phyloP scores from a whole-genome alignment of 2,797 vertebrate genomes.

The Astyanax mexicanus region DNA sequence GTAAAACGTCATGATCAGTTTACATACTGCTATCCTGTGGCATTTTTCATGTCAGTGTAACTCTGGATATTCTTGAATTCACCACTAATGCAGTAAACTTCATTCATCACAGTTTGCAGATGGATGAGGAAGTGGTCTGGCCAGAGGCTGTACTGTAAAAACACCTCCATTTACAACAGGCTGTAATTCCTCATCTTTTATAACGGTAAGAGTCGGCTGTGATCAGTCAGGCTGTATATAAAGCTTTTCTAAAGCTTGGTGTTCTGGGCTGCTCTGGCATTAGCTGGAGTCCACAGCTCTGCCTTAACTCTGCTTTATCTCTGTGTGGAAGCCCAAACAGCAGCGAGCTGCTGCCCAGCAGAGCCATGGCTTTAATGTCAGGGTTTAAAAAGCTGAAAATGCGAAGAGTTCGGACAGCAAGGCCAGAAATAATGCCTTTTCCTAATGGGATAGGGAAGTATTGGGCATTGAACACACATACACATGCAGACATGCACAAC shows the following conservation, averaged over 20 bases:
- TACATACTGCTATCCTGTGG: too few relatives aligned
- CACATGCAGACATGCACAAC: too few relatives aligned
- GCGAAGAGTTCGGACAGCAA: not conserved
- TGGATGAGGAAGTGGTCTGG: too few relatives aligned
- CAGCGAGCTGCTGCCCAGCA: not conserved
- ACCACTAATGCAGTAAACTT: too few relatives aligned
- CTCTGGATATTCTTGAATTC: too few relatives aligned
- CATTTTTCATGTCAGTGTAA: too few relatives aligned
- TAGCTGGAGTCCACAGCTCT: not conserved
- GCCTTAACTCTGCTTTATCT: not conserved
- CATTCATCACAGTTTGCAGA: too few relatives aligned
- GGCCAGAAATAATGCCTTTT: not conserved
- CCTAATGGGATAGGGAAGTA: not conserved
- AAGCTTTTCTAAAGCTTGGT: too few relatives aligned
- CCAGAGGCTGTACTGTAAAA: too few relatives aligned
- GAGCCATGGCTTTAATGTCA: not conserved
- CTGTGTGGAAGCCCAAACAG: not conserved
- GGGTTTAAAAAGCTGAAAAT: not conserved
- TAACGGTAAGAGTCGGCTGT: not conserved
- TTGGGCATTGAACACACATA: not conserved
- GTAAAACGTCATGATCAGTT: too few relatives aligned
- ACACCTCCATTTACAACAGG: too few relatives aligned
- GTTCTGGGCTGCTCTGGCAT: not conserved
- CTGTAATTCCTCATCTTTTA: not conserved
- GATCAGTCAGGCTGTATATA: not conserved